phyloP scores from a whole-genome alignment of 2,888 invertebrate species.

The Dromius quadrimaculatus region DNA sequence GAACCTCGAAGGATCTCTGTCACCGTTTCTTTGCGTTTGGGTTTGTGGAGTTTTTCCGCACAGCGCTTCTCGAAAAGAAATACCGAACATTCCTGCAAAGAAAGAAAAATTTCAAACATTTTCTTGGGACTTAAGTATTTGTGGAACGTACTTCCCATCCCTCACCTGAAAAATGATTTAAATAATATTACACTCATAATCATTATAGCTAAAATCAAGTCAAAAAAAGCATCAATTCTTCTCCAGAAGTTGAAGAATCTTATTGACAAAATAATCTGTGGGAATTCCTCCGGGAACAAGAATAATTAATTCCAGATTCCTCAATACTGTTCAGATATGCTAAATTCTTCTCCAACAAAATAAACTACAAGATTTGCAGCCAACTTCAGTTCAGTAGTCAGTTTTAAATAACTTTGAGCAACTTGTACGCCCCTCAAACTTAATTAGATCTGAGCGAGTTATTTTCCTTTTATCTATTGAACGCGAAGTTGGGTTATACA shows the following conservation, averaged over 20 bases:
- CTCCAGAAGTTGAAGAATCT: neutral
- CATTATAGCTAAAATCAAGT: neutral
- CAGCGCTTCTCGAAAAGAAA: constrained; percentile 94
- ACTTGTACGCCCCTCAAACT: constrained; percentile 20
- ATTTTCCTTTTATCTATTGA: constrained; percentile 26
- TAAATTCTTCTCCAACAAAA: neutral
- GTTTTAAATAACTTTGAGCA: neutral
- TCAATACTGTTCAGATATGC: neutral
- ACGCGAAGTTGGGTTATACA: neutral
- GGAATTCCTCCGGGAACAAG: neutral
- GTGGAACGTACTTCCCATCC: too few species aligned
- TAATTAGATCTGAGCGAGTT: constrained; percentile 44
- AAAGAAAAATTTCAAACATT: too few species aligned
- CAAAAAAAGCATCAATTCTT: neutral
- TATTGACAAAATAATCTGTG: neutral
- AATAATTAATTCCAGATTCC: neutral
- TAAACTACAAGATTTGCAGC: constrained; percentile 4
- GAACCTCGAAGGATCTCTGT: constrained; percentile 87
- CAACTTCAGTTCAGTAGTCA: too few species aligned
- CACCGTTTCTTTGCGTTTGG: constrained; percentile 91
- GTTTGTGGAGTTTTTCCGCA: constrained; percentile 93
- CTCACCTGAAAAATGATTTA: neutral
- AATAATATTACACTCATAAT: neutral
- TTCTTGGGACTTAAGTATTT: too few species aligned
- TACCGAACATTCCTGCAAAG: constrained; percentile 87